Percentiles rank a stretch among this genome's conserved stretches.
Evolutionary conservation across 2,888 invertebrate genomes (phyloP).

Genomic region (Melanotus villosus): DNA sequence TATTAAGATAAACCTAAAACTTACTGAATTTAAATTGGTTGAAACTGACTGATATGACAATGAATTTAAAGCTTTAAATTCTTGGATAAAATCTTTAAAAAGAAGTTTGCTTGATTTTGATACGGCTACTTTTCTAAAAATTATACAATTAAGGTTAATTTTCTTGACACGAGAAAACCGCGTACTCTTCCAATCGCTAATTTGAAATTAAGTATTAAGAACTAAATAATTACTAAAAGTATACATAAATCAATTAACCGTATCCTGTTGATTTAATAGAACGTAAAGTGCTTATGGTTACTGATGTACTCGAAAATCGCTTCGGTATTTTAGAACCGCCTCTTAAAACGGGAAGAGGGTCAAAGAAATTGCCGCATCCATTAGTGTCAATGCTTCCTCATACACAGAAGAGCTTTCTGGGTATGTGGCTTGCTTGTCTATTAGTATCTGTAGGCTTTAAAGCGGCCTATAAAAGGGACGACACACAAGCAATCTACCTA

Average conservation of each 20-base stretch:
- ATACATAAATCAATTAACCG: conserved; percentile 12
- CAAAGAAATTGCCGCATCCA: conserved; percentile 19
- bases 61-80: no score
- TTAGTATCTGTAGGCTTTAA: conserved; percentile 12
- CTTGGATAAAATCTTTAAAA: no score
- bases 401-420: conserved; percentile 3
- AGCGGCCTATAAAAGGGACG: conserved; percentile 7
- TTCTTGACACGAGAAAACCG: no score
- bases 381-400: conserved; percentile 7
- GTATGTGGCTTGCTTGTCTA: conserved; percentile 11
- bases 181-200: no score
- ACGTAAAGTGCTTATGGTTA: not conserved
- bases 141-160: no score
- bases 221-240: no score
- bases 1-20: no score
- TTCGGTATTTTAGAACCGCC: conserved; percentile 1
- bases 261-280: not conserved
- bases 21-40: no score
- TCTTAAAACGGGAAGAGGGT: not conserved
- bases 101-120: no score
- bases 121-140: no score
- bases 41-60: no score
- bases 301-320: conserved; percentile 8
- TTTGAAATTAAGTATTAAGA: no score
- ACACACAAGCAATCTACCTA: conserved; percentile 18